phyloP scores from a whole-genome alignment of 2,888 invertebrate genomes.

The Prosapia bicincta region DNA sequence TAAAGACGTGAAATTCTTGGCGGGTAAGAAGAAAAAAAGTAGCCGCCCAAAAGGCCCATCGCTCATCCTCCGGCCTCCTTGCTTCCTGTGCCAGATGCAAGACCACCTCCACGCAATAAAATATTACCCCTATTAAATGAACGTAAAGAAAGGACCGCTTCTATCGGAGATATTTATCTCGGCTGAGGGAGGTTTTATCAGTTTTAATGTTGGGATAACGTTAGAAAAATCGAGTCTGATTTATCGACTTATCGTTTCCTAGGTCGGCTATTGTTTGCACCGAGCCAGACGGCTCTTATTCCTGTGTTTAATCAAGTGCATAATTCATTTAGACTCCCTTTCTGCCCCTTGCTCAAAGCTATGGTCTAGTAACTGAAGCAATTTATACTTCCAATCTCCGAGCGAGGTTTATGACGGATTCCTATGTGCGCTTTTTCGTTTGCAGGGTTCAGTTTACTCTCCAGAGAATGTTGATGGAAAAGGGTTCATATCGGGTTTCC shows the following conservation, averaged over 20 bases:
- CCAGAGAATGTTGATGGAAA: too few relatives aligned
- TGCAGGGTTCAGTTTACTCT: too few relatives aligned
- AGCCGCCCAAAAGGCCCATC: neutral
- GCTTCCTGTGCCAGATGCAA: neutral
- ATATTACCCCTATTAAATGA: neutral
- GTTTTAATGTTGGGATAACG: neutral
- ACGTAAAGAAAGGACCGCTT: neutral
- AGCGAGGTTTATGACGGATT: neutral
- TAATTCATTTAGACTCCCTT: neutral
- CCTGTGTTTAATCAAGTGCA: neutral
- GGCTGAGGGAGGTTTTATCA: neutral
- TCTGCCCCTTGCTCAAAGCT: neutral
- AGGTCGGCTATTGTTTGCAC: neutral
- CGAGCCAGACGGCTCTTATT: neutral
- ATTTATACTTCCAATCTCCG: neutral
- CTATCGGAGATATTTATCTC: neutral
- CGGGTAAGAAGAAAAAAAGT: too few relatives aligned
- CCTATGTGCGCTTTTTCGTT: too few relatives aligned
- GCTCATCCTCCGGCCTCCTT: neutral
- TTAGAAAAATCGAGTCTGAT: neutral
- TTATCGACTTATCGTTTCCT: neutral
- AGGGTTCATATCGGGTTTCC: too few relatives aligned
- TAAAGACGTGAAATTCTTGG: too few relatives aligned
- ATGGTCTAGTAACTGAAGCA: neutral
- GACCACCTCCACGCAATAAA: neutral